phyloP scores from a whole-genome alignment of 2,113 vertebrate species.

The Vanacampus margaritifer region DNA sequence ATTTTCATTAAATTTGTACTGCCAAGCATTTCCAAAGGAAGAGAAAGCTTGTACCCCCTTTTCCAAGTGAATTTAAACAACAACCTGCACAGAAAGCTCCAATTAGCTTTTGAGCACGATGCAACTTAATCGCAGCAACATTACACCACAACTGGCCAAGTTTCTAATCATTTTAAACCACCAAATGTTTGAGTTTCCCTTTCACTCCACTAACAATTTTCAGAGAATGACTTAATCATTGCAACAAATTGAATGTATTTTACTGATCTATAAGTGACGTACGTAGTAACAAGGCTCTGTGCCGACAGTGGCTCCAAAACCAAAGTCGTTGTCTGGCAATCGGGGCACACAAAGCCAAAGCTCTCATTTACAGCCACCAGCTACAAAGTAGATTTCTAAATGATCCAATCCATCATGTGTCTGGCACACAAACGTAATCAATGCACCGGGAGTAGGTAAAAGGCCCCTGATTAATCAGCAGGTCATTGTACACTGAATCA shows the following conservation, averaged over 20 bases:
- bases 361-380: conserved; percentile 21
- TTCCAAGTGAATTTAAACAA: too few relatives aligned
- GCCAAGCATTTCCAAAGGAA: too few relatives aligned
- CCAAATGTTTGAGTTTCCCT: too few relatives aligned
- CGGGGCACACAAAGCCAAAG: neutral
- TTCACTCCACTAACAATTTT: neutral
- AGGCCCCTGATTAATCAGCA: conserved; percentile 34
- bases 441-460: conserved; percentile 32
- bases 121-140: too few relatives aligned
- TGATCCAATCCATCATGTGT: conserved; percentile 44
- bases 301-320: neutral
- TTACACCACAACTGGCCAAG: too few relatives aligned
- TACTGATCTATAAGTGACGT: neutral
- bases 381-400: conserved; percentile 29
- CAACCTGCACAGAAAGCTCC: too few relatives aligned
- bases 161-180: too few relatives aligned
- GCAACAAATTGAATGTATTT: neutral
- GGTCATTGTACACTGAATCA: conserved; percentile 27
- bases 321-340: neutral
- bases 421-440: conserved; percentile 41
- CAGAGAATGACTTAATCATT: too few relatives aligned
- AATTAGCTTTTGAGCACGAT: too few relatives aligned
- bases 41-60: too few relatives aligned
- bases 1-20: too few relatives aligned
- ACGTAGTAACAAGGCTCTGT: neutral